phyloP scores from a whole-genome alignment of 1,140 invertebrate species.

The Lepeophtheirus salmonis region DNA sequence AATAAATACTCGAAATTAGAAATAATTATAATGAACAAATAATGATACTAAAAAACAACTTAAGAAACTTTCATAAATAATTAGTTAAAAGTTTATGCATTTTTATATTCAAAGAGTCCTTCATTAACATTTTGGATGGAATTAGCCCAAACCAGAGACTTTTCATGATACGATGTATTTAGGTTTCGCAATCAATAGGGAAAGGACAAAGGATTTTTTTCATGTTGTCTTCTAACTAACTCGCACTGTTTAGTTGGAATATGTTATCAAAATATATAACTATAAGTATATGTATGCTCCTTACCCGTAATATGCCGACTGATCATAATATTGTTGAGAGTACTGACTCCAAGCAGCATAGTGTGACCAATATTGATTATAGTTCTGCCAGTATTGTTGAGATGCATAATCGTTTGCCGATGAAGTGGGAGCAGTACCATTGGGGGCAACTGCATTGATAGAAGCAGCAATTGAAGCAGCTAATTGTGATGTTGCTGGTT shows the following conservation, averaged over 20 bases:
- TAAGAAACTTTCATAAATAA: neutral
- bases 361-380: slow-evolving; percentile 4
- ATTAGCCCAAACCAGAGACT: no score
- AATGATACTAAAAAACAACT: neutral
- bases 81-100: no score
- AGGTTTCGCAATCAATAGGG: no score
- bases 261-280: neutral
- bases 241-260: no score
- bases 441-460: slow-evolving; percentile 4
- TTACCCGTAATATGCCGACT: slow-evolving; percentile 1
- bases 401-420: neutral
- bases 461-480: neutral
- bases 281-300: no score
- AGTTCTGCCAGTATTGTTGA: neutral
- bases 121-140: no score
- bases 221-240: no score
- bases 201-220: no score
- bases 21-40: neutral
- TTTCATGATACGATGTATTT: no score
- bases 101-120: no score
- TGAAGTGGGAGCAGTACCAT: neutral
- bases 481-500: neutral
- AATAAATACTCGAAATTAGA: neutral
- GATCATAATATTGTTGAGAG: neutral
- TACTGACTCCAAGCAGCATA: slow-evolving; percentile 7